Conservation (phyloP, 1,140 invertebrate species). For the Samia ricini region DNA sequence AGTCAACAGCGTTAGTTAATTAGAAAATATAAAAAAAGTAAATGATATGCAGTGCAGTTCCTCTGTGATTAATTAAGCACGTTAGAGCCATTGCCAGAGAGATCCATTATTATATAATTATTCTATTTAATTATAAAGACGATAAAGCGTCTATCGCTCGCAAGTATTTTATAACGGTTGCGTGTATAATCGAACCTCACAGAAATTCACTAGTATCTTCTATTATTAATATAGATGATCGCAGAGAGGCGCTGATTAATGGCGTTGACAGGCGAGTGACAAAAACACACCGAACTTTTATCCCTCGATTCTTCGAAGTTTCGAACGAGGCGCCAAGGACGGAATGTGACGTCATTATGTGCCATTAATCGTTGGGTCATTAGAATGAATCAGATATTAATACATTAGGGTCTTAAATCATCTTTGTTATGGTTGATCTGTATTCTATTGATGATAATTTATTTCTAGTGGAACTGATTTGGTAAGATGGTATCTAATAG, state of each 20-base stretch:
- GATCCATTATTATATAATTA: too few species aligned
- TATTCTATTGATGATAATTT: too few species aligned
- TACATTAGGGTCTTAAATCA: not conserved
- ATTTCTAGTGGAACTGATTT: too few species aligned
- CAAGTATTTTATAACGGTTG: too few species aligned
- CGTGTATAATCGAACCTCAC: not conserved
- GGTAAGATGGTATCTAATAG: too few species aligned
- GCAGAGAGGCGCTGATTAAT: conserved; percentile 8
- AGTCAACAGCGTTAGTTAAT: too few species aligned
- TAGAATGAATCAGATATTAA: not conserved
- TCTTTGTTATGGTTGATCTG: not conserved
- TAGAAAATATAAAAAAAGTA: too few species aligned
- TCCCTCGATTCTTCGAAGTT: not conserved
- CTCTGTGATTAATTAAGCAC: too few species aligned
- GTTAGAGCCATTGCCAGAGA: too few species aligned
- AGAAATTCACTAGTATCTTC: not conserved
- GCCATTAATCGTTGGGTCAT: conserved; percentile 8
- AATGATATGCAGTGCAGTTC: too few species aligned
- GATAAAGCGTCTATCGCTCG: not conserved
- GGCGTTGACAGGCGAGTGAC: conserved; percentile 6
- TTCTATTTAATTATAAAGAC: too few species aligned
- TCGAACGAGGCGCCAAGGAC: not conserved
- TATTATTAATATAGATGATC: conserved; percentile 12
- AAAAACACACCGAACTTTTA: conserved; percentile 9
- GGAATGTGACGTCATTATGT: conserved; percentile 1